Evolutionary conservation across 2,797 vertebrate genomes (phyloP), one percentile per base, ranked within the genome.

Genomic region (Leptoclinus maculatus): DNA sequence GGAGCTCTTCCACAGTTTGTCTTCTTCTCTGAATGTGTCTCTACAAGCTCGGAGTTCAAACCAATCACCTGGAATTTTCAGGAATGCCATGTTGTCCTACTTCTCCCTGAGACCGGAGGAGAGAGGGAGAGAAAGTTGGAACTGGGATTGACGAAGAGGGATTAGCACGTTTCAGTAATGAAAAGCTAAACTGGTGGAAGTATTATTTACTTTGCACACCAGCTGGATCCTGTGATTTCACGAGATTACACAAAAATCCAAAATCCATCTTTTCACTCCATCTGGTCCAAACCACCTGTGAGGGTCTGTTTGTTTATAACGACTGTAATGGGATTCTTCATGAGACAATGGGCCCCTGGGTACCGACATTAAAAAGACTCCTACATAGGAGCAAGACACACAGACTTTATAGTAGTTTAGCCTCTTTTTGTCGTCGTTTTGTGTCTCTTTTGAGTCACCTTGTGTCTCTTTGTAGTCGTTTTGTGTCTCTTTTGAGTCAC

Each of bases 21-120:
- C 45, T 32, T 38, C 38, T 8, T 2, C 21, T 29, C 13, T 29
- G 68, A 82, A 88, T 86, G 73, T 74, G 84, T 85, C 83, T 86
- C 60, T 13, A 86, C 87, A 89, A 45, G 85, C 59, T 79, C 32
- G 17, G 29, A 78, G 60, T 13, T 21, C 10, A 83, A 39, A 51
- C 19, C 58, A 32, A 41, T 86, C 67, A 45, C 54, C 66, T 75
- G 77, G 79, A 74, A 45, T 12, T 0, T 57, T 67, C 12, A 27
- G 68, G 83, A 84, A 86, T 57, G 65, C 21, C 19, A 1, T 4
- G 11, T 19, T 17, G 47, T 63, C 60, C 56, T 12, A n/a, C 49
- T 58, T 23, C 34, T 56, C 36, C 2, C 56, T 3, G 66, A 66
- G 45, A 74, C 38, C 2, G 7, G 66, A 75, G 67, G 7, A 36